A percentile compares a stretch with the other conserved stretches of the same genome.
Conservation (phyloP, 2,113 vertebrate species). For the Mellivora capensis region DNA sequence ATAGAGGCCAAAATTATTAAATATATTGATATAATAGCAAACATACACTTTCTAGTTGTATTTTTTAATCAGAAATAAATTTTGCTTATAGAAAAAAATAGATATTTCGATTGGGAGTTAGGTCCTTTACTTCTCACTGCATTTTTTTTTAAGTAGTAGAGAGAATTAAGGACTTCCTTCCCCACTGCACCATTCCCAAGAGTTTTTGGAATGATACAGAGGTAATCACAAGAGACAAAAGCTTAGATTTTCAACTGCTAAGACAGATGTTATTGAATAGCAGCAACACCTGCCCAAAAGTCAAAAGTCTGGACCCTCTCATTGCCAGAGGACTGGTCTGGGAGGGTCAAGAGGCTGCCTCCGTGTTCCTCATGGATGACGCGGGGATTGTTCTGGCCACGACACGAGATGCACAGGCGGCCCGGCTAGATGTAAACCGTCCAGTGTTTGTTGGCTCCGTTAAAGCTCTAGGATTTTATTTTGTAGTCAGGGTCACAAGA, state of each 20-base stretch:
- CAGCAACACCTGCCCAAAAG: not conserved
- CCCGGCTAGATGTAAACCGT: not conserved
- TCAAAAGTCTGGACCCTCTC: not conserved
- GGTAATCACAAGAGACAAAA: not conserved
- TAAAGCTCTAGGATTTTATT: not conserved
- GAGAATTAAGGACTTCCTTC: not conserved
- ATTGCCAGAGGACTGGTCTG: fast-evolving
- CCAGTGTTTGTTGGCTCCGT: not conserved
- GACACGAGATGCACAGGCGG: not conserved
- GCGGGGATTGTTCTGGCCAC: not conserved
- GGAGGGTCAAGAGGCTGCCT: not conserved
- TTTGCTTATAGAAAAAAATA: not conserved
- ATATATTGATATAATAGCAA: not conserved
- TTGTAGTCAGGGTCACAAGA: not conserved
- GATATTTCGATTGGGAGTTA: not conserved
- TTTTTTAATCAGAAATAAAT: slow-evolving; percentile 12
- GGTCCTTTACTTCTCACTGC: not conserved
- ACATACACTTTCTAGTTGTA: not conserved
- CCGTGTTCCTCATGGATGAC: not conserved
- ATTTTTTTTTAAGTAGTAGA: not conserved
- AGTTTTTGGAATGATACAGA: not conserved
- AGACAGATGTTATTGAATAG: not conserved
- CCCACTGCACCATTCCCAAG: fast-evolving
- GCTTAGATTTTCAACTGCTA: not conserved
- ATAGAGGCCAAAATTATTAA: not conserved